Evolutionary conservation across 2,113 vertebrate genomes (phyloP).

Genomic region (Eclectus roratus): DNA sequence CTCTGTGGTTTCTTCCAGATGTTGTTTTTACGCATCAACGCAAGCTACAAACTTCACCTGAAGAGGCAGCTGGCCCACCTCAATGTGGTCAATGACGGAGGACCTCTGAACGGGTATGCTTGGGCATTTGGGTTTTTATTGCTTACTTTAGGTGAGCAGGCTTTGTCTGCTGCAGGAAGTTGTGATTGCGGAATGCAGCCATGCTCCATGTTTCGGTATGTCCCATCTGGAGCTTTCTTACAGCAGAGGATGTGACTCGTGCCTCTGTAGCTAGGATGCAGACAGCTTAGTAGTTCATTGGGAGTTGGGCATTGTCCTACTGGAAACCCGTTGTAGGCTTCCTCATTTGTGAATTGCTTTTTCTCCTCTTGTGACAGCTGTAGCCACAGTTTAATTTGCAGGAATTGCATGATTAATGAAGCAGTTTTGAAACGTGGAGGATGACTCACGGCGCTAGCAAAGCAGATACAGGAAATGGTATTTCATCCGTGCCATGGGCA

Average conservation of each 20-base stretch:
- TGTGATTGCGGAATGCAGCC: background rate
- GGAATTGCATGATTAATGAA: background rate
- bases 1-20: conserved; percentile 74
- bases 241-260: background rate
- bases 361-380: background rate
- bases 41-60: conserved; percentile 92
- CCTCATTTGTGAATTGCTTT: background rate
- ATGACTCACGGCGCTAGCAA: background rate
- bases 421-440: background rate
- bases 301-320: background rate
- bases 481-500: background rate
- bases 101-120: conserved; percentile 91
- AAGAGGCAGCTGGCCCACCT: conserved; percentile 93
- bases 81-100: conserved; percentile 92
- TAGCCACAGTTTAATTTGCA: background rate
- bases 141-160: background rate
- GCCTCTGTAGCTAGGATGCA: background rate
- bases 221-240: background rate
- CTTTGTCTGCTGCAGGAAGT: background rate
- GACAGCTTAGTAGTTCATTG: background rate
- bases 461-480: background rate
- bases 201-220: fast-evolving
- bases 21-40: conserved; percentile 93
- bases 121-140: background rate
- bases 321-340: background rate